Evolutionary conservation across 2,888 invertebrate species (phyloP), one percentile per base, ranked within the genome.

Genomic region (Nowickia ferox): DNA sequence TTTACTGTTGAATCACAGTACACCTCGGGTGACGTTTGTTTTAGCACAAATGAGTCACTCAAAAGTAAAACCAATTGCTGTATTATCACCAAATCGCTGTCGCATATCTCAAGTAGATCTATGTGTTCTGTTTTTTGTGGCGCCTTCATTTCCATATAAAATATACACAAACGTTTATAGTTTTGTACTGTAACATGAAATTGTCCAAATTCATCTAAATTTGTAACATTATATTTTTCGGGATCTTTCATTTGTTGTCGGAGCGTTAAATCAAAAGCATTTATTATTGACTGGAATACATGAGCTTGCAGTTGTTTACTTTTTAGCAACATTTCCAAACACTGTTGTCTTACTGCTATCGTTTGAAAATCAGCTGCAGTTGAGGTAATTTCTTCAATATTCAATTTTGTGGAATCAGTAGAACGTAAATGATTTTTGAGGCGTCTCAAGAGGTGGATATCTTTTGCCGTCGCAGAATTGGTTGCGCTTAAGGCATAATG

Each of bases 401-500:
- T 84, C 1, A 89, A 61, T n/a, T 87, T 94, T 30, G 94, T 94
- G 1, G 93, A 90, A 19, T 94, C 92, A 38, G 92, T 93, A 55
- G 94, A 93, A 69, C 95, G 95, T 17, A 97, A 92, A 85, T 94
- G 94, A 55, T 95, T 95, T 84, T 96, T 95, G 40, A 97, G 92
- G 88, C 97, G 96, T 90, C 97, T 96, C 84, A 98, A 94, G 63
- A 97, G 93, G 93, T 98, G 97, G 75, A 98, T 94, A 92, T 98
- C 98, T 88, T 97, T 95, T 0, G 97, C 96, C 89, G 96, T 95
- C 89, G 96, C 96, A 81, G 97, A 97, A 92, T 97, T 97, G 91
- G 96, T 96, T 88, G 97, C 97, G 91, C 96, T 97, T 55, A 98
- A 93, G 0, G 97, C 96, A 92, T 96, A 96, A 92, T 98, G 98